Conservation (phyloP, 1,140 invertebrate genomes). For the Hetaerina americana region DNA sequence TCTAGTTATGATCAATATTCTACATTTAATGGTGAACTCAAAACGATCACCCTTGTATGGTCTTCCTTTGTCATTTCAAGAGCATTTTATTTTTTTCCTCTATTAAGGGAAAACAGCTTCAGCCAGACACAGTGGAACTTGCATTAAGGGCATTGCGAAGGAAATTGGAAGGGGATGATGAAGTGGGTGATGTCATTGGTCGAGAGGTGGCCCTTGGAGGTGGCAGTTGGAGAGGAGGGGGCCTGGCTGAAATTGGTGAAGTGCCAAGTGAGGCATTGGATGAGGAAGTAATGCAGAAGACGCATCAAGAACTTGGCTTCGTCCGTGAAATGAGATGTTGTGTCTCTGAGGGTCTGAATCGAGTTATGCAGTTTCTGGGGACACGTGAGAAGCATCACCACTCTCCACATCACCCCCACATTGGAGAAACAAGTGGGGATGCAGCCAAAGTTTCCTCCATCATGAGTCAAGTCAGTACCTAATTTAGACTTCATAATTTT, state of each 20-base stretch:
- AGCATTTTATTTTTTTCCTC: no score
- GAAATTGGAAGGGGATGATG: no score
- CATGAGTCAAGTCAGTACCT: neutral
- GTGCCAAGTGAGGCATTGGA: neutral
- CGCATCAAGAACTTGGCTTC: neutral
- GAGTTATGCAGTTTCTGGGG: neutral
- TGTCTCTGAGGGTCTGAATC: neutral
- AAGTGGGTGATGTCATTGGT: neutral
- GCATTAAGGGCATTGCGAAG: no score
- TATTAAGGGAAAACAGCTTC: no score
- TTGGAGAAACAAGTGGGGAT: neutral
- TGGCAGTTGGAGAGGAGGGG: no score
- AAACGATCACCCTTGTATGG: no score
- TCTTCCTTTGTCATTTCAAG: no score
- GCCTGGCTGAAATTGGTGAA: neutral
- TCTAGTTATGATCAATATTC: no score
- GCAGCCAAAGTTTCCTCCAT: neutral
- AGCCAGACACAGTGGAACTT: no score
- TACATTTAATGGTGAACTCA: no score
- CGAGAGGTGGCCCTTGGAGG: neutral
- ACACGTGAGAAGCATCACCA: neutral
- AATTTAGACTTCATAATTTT: no score
- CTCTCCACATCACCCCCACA: no score
- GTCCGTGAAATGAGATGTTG: neutral
- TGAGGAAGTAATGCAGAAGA: neutral